phyloP scores from a whole-genome alignment of 2,113 vertebrate species.

The Phoxinus phoxinus region DNA sequence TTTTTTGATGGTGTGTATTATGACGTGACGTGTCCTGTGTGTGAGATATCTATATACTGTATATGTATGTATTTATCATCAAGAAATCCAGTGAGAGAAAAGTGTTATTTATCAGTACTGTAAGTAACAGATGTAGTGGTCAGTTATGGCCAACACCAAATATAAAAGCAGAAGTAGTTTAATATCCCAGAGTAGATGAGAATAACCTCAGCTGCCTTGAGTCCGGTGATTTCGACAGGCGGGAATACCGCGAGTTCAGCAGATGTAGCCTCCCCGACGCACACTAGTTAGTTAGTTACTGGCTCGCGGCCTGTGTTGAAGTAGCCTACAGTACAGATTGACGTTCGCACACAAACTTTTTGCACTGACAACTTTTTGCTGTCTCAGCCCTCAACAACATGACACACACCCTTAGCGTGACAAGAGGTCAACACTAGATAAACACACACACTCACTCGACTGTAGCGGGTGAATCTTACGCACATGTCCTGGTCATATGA shows the following conservation, averaged over 20 bases:
- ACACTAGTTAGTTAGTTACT: constrained; percentile 21
- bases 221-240: constrained; percentile 12
- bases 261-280: constrained; percentile 12
- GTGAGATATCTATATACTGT: constrained; percentile 32
- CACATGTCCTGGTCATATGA: background rate
- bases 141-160: constrained; percentile 18
- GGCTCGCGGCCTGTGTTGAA: background rate
- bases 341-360: background rate
- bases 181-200: constrained; percentile 10
- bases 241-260: background rate
- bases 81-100: constrained; percentile 15
- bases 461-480: background rate
- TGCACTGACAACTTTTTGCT: constrained; percentile 18
- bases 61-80: constrained; percentile 49
- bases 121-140: constrained; percentile 42
- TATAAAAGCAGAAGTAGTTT: constrained; percentile 21
- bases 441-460: background rate
- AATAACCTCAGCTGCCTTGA: constrained; percentile 46
- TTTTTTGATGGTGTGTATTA: constrained; percentile 49
- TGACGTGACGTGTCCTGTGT: constrained; percentile 39
- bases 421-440: background rate
- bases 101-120: constrained; percentile 49
- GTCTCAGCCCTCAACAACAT: background rate
- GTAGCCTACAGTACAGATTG: background rate
- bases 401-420: background rate